Base-by-base conservation (phyloP, 2,797 vertebrate genomes). In the Geotrypetes seraphini region DNA sequence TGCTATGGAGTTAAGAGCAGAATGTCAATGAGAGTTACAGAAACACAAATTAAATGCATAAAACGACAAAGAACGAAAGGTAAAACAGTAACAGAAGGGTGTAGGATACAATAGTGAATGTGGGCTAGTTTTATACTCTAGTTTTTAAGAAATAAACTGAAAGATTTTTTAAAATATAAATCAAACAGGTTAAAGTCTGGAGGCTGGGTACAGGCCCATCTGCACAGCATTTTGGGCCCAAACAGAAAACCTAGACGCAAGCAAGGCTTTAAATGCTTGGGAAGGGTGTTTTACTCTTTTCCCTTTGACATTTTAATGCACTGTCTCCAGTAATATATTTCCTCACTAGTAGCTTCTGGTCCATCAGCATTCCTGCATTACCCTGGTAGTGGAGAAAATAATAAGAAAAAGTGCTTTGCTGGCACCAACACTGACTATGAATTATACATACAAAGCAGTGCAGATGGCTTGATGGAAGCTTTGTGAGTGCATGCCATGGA, bases 401-500 rank as follows among this genome's bases (percentile, higher is more conserved):
- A 61, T 26, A 63, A 0, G 52, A 58, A 66, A 56, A 64, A 72
- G 66, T 53, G 74, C 67, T 78, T 74, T 66, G 81, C 69, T 78
- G 75, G 79, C 78, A 73, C 62, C 27, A 62, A 79, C 45, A 60
- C 19, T 50, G 72, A 73, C 65, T 71, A 79, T 83, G 81, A 88
- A 87, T 89, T 84, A 83, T 81, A 86, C 75, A 84, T 78, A 68
- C 45, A 57, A 21, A 50, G 47, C 36, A 31, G 26, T 10, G 18
- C 38, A 57, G 47, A 40, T 49, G 23, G 22, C 53, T 23, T 52
- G 63, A 55, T 33, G 39, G 39, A 59, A 59, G 39, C 26, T 28
- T 25, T 21, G 16, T 19, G 19, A 26, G 16, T 22, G 3, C 8
- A 19, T 13, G 13, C n/a, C n/a, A n/a, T n/a, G n/a, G n/a, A n/a